Percentiles rank a stretch among this genome's conserved stretches.
phyloP scores from a whole-genome alignment of 2,797 vertebrate genomes.

The Myotis daubentonii region DNA sequence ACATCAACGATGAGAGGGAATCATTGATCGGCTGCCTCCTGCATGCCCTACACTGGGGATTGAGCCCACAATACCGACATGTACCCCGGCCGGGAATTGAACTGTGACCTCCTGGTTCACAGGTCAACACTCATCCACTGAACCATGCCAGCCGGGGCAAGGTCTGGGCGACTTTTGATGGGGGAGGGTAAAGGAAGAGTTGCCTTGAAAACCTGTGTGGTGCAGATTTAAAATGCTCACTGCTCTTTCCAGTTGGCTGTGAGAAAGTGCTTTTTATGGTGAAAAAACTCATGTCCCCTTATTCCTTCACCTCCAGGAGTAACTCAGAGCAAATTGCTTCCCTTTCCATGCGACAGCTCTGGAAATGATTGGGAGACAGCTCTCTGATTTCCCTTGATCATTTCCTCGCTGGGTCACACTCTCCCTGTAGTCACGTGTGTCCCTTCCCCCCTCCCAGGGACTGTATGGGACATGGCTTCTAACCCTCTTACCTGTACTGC shows the following conservation, averaged over 20 bases:
- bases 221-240: background rate
- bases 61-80: too few species aligned
- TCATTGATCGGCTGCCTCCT: too few species aligned
- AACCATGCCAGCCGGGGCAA: too few species aligned
- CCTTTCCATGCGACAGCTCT: background rate
- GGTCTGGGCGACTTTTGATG: background rate
- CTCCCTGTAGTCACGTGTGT: background rate
- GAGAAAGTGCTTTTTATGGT: background rate
- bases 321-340: background rate
- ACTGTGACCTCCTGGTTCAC: too few species aligned
- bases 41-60: too few species aligned
- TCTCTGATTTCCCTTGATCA: background rate
- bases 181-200: background rate
- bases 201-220: background rate
- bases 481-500: background rate
- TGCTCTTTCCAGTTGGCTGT: background rate
- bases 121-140: too few species aligned
- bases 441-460: accelerated
- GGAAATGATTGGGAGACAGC: background rate
- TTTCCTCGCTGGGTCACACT: background rate
- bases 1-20: too few species aligned
- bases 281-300: background rate
- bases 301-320: background rate
- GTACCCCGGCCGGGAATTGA: too few species aligned
- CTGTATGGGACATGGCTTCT: background rate